Conservation (phyloP, 2,888 invertebrate genomes). For the Drosophila fulvimacula region DNA sequence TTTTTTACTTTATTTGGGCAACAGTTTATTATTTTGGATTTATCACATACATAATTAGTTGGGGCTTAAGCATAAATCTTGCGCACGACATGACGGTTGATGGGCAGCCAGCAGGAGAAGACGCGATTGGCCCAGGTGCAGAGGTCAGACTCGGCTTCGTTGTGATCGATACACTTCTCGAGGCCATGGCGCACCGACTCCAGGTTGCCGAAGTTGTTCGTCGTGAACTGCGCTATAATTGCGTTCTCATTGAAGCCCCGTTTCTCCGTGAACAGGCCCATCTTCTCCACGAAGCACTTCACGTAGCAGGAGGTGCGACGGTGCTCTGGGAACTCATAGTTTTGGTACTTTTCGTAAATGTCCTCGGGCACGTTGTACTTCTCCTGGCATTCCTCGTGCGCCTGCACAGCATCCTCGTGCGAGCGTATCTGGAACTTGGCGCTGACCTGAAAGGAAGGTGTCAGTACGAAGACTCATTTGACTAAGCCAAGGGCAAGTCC, state of each 20-base stretch:
- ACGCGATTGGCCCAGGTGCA: conserved; percentile 83
- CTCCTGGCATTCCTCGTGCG: conserved; percentile 80
- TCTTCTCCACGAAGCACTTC: conserved; percentile 83
- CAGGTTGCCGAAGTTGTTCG: conserved; percentile 60
- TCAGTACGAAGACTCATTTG: background rate
- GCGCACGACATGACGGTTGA: conserved; percentile 80
- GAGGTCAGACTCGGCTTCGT: conserved; percentile 77
- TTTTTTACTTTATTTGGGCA: background rate
- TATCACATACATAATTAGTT: conserved; percentile 51
- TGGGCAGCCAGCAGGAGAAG: conserved; percentile 82
- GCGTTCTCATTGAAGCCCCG: conserved; percentile 78
- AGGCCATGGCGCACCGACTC: conserved; percentile 76
- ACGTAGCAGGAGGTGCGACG: conserved; percentile 82
- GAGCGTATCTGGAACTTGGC: conserved; percentile 77
- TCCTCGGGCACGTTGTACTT: conserved; percentile 77
- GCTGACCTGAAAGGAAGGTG: conserved; percentile 36
- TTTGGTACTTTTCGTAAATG: conserved; percentile 79
- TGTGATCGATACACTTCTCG: conserved; percentile 83
- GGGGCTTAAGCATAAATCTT: conserved; percentile 53
- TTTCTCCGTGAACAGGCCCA: conserved; percentile 79
- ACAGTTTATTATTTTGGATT: background rate
- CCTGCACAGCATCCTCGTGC: conserved; percentile 77
- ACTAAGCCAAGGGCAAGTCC: conserved; percentile 2
- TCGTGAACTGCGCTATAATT: conserved; percentile 79
- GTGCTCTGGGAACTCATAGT: conserved; percentile 81